Percentiles rank a stretch among this genome's conserved stretches.
These are phyloP conservation scores for Rhinopomastus cyanomelas DNA, from an alignment of 2,113 vertebrate genomes.

Conservation along the genomic window DNA sequence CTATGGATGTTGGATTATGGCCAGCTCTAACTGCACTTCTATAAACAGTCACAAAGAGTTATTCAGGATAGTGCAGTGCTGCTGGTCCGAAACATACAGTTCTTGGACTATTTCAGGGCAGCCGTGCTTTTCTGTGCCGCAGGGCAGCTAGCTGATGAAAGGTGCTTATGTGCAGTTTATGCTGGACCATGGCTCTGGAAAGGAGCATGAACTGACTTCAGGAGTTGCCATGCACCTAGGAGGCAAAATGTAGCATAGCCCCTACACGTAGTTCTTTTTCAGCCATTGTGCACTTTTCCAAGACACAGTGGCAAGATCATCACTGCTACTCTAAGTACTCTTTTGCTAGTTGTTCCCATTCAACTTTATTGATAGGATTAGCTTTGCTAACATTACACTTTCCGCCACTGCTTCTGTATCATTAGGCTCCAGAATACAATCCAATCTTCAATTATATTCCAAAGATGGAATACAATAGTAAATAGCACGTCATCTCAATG, in stretches of 20 bases:
- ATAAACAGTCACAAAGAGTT: not conserved
- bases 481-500: not conserved
- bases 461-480: not conserved
- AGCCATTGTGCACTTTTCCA: not conserved
- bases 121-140: not conserved
- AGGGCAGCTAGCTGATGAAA: not conserved
- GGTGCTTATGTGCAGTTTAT: not conserved
- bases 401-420: not conserved
- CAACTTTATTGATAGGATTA: not conserved
- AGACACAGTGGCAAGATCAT: not conserved
- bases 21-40: not conserved
- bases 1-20: not conserved
- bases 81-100: not conserved
- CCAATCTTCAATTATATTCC: not conserved
- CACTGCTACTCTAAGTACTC: not conserved
- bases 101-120: not conserved
- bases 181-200: not conserved
- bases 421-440: not conserved
- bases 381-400: not conserved
- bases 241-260: not conserved
- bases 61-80: not conserved
- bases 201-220: not conserved
- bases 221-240: not conserved
- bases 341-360: not conserved
- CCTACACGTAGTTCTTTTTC: not conserved